phyloP scores from a whole-genome alignment of 2,113 vertebrate species.

The Notarius lentiginosus region DNA sequence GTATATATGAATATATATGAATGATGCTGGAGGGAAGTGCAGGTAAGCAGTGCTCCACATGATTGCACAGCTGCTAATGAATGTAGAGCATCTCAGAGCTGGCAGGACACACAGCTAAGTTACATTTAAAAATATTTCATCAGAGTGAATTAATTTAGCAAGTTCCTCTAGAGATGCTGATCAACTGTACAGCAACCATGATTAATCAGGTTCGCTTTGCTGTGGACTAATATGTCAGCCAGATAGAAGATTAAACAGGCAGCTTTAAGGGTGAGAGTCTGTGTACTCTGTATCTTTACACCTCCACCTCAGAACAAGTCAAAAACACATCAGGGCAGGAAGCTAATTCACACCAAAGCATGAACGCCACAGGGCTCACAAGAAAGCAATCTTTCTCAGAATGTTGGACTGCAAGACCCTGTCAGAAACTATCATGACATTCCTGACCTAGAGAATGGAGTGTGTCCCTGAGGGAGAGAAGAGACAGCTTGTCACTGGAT shows the following conservation, averaged over 20 bases:
- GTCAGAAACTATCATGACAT: constrained; percentile 32
- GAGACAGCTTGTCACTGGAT: constrained; percentile 14
- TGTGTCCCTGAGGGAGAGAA: constrained; percentile 26
- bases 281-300: constrained; percentile 3
- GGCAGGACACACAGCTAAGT: background rate
- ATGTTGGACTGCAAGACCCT: background rate
- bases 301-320: constrained; percentile 11
- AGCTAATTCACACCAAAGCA: constrained; percentile 22
- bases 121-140: constrained; percentile 17
- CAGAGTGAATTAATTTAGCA: background rate
- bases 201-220: background rate
- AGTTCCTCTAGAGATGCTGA: background rate
- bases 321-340: constrained; percentile 21
- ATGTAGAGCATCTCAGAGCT: background rate
- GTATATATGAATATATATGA: background rate
- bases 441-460: constrained; percentile 13
- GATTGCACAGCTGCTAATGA: constrained; percentile 19
- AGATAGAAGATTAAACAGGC: background rate
- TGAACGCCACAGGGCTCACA: constrained; percentile 7
- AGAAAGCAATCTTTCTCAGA: constrained; percentile 10
- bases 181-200: background rate
- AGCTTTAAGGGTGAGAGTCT: background rate
- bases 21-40: background rate
- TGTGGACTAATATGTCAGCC: background rate
- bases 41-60: background rate